phyloP scores from a whole-genome alignment of 1,140 invertebrate species.

The Drosophila micromelanica region DNA sequence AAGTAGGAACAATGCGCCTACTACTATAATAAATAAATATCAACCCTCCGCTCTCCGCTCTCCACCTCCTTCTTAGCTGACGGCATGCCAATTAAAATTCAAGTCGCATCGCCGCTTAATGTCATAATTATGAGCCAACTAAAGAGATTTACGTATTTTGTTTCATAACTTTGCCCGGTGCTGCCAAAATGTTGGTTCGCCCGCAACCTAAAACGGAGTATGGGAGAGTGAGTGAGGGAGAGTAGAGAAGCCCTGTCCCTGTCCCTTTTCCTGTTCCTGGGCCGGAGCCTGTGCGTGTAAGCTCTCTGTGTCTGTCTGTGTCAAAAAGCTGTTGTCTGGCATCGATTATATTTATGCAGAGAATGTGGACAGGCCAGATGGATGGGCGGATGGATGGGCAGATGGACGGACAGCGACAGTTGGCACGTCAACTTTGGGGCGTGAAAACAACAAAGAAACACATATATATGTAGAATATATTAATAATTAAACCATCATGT shows the following conservation, averaged over 20 bases:
- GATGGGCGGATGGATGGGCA: slow-evolving; percentile 31
- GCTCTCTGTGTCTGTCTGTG: slow-evolving; percentile 4
- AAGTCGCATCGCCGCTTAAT: slow-evolving; percentile 78
- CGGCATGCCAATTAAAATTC: slow-evolving; percentile 76
- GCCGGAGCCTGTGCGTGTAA: slow-evolving; percentile 52
- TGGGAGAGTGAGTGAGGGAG: too few species aligned
- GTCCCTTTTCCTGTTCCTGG: background rate
- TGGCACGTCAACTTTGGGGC: slow-evolving; percentile 62
- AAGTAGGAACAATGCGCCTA: slow-evolving; percentile 34
- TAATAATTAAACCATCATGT: slow-evolving; percentile 68
- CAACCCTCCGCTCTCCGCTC: background rate
- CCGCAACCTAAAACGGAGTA: slow-evolving; percentile 14
- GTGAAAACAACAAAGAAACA: slow-evolving; percentile 47
- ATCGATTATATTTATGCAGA: slow-evolving; percentile 66
- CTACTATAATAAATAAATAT: slow-evolving; percentile 19
- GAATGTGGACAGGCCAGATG: slow-evolving; percentile 9
- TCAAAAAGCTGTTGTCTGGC: slow-evolving; percentile 46
- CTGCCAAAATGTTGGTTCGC: slow-evolving; percentile 21
- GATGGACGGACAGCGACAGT: slow-evolving; percentile 42
- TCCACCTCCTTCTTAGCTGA: slow-evolving; percentile 26
- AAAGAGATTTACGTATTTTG: slow-evolving; percentile 82
- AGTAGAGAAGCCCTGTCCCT: background rate
- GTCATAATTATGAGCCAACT: slow-evolving; percentile 83
- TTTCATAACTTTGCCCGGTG: slow-evolving; percentile 64
- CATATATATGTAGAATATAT: slow-evolving; percentile 48